These are phyloP conservation scores for Paramuricea clavata DNA, from an alignment of 92 coral and sea anemone genomes.

Conservation along the genomic window DNA sequence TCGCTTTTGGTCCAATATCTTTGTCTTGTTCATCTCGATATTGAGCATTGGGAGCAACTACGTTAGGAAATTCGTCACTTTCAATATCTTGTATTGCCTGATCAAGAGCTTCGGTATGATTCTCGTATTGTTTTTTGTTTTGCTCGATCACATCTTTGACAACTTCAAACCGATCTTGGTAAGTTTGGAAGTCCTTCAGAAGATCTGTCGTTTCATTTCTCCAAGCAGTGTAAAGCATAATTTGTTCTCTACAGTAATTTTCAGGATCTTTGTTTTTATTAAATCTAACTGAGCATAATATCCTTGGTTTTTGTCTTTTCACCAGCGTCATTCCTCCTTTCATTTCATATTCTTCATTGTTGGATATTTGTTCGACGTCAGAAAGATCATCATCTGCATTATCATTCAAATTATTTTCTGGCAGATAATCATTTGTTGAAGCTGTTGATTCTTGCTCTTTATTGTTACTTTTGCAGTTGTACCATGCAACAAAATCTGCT, in stretches of 20 bases:
- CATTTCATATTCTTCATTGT: conserved; percentile 28
- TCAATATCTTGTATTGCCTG: conserved; percentile 1
- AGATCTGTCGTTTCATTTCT: conserved; percentile 65
- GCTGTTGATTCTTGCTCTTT: background rate
- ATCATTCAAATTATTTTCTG: background rate
- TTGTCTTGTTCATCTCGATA: conserved; percentile 66
- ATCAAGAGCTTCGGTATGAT: conserved; percentile 3
- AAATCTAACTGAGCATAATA: background rate
- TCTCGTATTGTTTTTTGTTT: conserved; percentile 38
- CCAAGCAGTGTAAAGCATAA: conserved; percentile 67
- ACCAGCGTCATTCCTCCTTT: conserved; percentile 8
- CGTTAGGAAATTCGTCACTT: background rate
- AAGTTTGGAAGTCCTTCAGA: conserved; percentile 44
- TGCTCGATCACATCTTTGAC: conserved; percentile 36
- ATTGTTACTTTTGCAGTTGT: conserved; percentile 6
- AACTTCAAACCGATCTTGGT: conserved; percentile 69
- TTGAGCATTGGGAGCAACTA: conserved; percentile 54
- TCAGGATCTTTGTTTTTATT: conserved; percentile 65
- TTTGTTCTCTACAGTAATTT: conserved; percentile 61
- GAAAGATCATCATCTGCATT: conserved; percentile 6
- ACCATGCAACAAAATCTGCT: conserved; percentile 39
- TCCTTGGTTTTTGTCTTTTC: background rate
- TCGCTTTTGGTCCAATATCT: conserved; percentile 49
- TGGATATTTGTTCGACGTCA: background rate
- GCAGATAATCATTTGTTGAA: background rate